Base-by-base conservation (phyloP, 1,140 invertebrate species). In the Drosophila tristis region DNA sequence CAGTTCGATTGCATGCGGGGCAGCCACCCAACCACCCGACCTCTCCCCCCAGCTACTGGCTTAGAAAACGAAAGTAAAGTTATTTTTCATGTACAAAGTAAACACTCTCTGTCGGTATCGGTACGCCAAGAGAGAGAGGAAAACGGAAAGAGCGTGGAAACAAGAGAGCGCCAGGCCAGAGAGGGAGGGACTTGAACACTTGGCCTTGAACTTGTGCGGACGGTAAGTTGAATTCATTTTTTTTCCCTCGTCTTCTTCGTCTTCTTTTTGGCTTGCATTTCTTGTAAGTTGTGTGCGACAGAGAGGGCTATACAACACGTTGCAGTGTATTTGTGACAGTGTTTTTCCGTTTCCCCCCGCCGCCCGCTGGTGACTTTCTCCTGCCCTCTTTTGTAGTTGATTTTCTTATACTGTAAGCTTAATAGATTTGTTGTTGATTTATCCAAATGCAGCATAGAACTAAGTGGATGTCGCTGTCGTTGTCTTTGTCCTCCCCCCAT, bases 121-220 rank as follows among this genome's bases (percentile, higher is more conserved):
- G 47, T 57, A 47, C 60, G 42, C 56, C 26, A 16, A 62, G 31
- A 44, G 47, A 25, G 54, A 45, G 42, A 54, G 60, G 35, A 39
- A 13, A 39, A 39, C 35, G 11, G 35, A 39, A 39, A 57, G 51
- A 63, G 67, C 48, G 2, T 45, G 20, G 31, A 9, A 45, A 23
- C 39, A 29, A 47, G 54, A 63, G 11, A 39, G 45, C 56, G 61
- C 29, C 35, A 49, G 42, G 58, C 44, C 47, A 58, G 58, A 53
- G 70, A 63, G 71, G 48, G 47, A 60, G 60, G 42, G 56, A 67
- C 80, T 81, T 77, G 70, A 64, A 64, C 76, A 85, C 79, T 87
- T 87, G 84, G 85, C 84, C 84, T 87, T 87, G 84, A 87, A 87
- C 84, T 87, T 87, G 76, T 78, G 67, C 72, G 79, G 35, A 76